A percentile compares a stretch with the other conserved stretches of the same genome.
These are phyloP conservation scores for Siniperca undulata DNA, from an alignment of 2,797 vertebrate genomes.

Conservation along the genomic window DNA sequence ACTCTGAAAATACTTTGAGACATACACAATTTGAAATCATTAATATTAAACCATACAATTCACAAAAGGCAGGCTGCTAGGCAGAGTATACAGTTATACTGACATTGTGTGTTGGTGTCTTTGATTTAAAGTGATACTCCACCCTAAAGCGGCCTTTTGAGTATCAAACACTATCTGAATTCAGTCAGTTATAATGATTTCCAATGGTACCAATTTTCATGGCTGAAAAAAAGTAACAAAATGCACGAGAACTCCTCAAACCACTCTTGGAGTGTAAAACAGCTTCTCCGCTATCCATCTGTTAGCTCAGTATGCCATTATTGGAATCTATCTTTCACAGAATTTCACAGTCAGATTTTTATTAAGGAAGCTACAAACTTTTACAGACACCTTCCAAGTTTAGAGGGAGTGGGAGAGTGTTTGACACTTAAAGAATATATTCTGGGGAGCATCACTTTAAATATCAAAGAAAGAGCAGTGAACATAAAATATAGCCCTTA, in stretches of 20 bases:
- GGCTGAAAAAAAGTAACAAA: not conserved
- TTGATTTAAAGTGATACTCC: constrained; percentile 27
- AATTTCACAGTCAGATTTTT: not conserved
- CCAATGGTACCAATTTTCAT: not conserved
- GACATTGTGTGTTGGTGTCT: constrained; percentile 16
- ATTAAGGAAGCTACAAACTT: not conserved
- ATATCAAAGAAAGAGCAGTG: constrained; percentile 25
- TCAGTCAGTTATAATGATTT: not conserved
- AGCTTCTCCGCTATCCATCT: not conserved
- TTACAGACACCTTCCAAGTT: constrained; percentile 18
- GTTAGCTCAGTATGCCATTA: not conserved
- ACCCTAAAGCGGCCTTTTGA: not conserved
- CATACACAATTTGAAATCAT: constrained; percentile 5
- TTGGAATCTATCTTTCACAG: not conserved
- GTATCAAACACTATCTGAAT: not conserved
- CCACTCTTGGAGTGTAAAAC: not conserved
- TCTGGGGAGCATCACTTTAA: constrained; percentile 31
- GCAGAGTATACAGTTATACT: constrained; percentile 23
- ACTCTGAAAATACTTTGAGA: constrained; percentile 11
- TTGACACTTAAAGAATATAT: constrained; percentile 6
- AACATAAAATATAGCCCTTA: constrained; percentile 73
- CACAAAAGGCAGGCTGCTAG: constrained; percentile 43
- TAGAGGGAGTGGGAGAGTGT: not conserved
- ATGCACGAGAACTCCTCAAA: not conserved
- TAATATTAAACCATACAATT: constrained; percentile 13